Base-by-base conservation (phyloP, 2,888 invertebrate genomes). In the Cheilosia vernalis region DNA sequence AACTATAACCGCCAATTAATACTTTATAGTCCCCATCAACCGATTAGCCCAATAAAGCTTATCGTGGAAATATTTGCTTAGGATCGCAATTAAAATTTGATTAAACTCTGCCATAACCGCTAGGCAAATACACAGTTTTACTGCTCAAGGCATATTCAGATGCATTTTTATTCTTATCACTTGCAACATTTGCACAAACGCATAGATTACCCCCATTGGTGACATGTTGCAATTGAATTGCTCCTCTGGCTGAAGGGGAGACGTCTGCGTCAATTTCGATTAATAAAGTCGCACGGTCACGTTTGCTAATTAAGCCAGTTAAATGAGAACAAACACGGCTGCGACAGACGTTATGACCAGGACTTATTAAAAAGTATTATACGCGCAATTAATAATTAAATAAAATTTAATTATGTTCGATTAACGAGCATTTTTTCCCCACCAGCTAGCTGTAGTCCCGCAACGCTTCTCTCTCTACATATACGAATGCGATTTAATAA, bases 331-430 rank as follows among this genome's bases (percentile, higher is more conserved):
- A 63, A 44, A 67, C 33, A 66, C 49, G 47, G 21, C 42, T 5
- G 53, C 37, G 27, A 66, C 66, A 69, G 61, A 44, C 69, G 40
- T n/a, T 27, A 61, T 44, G 53, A 37, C 53, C 58, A 47, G 42
- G 51, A 76, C 58, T 73, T 66, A 73, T 72, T 63, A 73, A 67
- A 73, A 72, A 64, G 64, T 37, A 66, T 47, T 67, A 66, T 42
- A 72, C 56, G 27, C 64, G 60, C 51, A 81, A 85, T 81, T 81
- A 81, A 81, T 85, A 76, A 85, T 81, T 76, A 61, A 85, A 85
- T 81, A 81, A 85, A 67, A 72, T 85, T 85, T 81, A 85, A 85
- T 85, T 85, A 85, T 81, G 81, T 85, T 85, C 81, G 80, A 85
- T 85, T 85, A 81, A 81, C 81, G 76, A 51, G 49, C 70, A 17